A percentile compares a stretch with the other conserved stretches of the same genome.
Evolutionary conservation across 2,888 invertebrate genomes (phyloP).

Genomic region (Aradus depressus): DNA sequence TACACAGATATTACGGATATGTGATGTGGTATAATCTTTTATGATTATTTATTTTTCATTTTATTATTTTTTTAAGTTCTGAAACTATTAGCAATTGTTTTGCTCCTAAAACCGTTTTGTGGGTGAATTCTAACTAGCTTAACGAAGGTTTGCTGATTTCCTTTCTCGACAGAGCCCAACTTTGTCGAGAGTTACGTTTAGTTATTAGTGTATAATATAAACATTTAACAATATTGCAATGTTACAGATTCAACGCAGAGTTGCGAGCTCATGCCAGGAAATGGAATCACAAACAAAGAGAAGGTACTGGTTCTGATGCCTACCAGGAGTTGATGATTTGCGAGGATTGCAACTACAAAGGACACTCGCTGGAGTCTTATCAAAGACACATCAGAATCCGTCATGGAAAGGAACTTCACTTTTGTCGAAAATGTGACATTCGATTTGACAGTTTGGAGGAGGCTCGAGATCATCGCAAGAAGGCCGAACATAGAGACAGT

Average conservation of each 20-base stretch:
- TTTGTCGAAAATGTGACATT: conserved; percentile 54
- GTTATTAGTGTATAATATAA: no score
- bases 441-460: conserved; percentile 50
- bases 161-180: no score
- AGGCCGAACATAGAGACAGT: conserved; percentile 33
- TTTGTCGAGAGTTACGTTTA: no score
- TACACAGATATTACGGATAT: no score
- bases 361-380: conserved; percentile 50
- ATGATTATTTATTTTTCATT: no score
- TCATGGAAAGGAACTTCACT: conserved; percentile 30
- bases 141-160: no score
- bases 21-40: no score
- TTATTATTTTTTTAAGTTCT: no score
- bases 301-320: conserved; percentile 47
- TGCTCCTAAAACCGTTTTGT: no score
- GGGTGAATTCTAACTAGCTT: no score
- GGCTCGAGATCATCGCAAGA: conserved; percentile 54
- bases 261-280: conserved; percentile 48
- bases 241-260: conserved; percentile 34
- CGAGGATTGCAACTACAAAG: conserved; percentile 45
- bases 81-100: no score
- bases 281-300: conserved; percentile 41
- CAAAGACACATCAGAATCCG: conserved; percentile 48
- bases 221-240: not conserved
- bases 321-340: conserved; percentile 56